phyloP scores from a whole-genome alignment of 2,888 invertebrate species.

The Nomada ferruginata region DNA sequence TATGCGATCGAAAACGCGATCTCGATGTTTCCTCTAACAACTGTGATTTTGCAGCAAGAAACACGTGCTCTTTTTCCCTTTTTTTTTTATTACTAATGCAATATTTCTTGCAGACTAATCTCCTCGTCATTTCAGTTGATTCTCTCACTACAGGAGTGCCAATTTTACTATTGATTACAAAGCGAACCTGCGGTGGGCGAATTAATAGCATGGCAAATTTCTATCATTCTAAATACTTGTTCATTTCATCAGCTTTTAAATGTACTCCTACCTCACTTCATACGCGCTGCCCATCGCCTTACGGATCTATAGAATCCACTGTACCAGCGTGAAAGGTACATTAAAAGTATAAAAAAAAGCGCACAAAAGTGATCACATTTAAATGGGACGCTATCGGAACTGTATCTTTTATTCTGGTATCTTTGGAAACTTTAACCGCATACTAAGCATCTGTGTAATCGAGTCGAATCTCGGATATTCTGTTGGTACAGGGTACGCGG shows the following conservation, averaged over 20 bases:
- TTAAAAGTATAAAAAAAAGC: background rate
- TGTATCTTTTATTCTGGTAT: conserved; percentile 21
- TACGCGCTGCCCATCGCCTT: conserved; percentile 29
- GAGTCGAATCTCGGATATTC: conserved; percentile 79
- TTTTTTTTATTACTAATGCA: background rate
- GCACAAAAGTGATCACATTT: no score
- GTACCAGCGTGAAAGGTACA: conserved; percentile 25
- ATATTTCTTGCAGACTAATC: conserved; percentile 6
- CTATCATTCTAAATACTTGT: background rate
- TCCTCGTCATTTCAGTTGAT: background rate
- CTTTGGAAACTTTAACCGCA: background rate
- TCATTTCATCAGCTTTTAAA: conserved; percentile 12
- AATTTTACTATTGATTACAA: background rate
- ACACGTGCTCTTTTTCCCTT: no score
- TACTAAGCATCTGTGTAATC: conserved; percentile 75
- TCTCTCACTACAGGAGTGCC: background rate
- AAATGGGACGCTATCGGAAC: background rate
- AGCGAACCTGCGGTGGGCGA: conserved; percentile 1
- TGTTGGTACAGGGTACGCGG: conserved; percentile 90
- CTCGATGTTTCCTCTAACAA: conserved; percentile 10
- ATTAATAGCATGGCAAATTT: conserved; percentile 18
- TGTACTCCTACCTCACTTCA: conserved; percentile 9
- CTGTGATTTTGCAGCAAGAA: background rate
- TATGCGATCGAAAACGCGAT: conserved; percentile 6
- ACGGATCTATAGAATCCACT: background rate